Base-by-base conservation (phyloP, 2,113 vertebrate species). In the Atractosteus spatula region DNA sequence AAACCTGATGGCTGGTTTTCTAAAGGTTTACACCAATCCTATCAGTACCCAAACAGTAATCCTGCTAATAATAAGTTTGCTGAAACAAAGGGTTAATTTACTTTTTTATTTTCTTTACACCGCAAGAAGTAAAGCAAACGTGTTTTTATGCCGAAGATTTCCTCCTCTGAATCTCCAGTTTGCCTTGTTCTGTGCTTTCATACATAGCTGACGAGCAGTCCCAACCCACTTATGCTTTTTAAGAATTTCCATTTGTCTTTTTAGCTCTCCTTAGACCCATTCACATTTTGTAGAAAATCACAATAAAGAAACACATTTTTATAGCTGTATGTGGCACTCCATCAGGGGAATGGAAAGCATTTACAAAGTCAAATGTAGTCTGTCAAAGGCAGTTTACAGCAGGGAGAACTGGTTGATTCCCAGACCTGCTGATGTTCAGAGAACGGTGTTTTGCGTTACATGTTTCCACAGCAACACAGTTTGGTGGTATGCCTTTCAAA, bases 371-470 rank as follows among this genome's bases (percentile, higher is more conserved):
- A 80, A 63, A 67, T 47, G 55, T 47, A 59, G 78, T 29, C 81
- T 82, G 81, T 82, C 82, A 81, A 78, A 79, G 75, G 73, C 68
- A 74, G 55, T 84, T 84, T 81, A 55, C 78, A 79, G 74, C 63
- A 1, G 44, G 83, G 82, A 80, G 67, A 43, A 7, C 2, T 63
- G 8, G 66, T 41, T 72, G 55, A 61, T 72, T 55, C 63, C n/a
- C 6, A 29, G 55, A 45, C 41, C 51, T 45, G 51, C 47, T 4
- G 62, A 7, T 14, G 54, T 64, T 47, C 63, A 5, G 71, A 42
- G 71, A 55, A 72, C 13, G 45, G 5, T 2, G 5, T 54, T 47
- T 71, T 41, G 10, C 8, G 16, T 41, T 16, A 43, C 43, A n/a
- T 8, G 70, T 12, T 71, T 71, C 45, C 44, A 4, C 41, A 61